These are phyloP conservation scores for Acanthaster planci DNA, from an alignment of 35 echinoderm and acorn worm genomes.

Conservation along the genomic window DNA sequence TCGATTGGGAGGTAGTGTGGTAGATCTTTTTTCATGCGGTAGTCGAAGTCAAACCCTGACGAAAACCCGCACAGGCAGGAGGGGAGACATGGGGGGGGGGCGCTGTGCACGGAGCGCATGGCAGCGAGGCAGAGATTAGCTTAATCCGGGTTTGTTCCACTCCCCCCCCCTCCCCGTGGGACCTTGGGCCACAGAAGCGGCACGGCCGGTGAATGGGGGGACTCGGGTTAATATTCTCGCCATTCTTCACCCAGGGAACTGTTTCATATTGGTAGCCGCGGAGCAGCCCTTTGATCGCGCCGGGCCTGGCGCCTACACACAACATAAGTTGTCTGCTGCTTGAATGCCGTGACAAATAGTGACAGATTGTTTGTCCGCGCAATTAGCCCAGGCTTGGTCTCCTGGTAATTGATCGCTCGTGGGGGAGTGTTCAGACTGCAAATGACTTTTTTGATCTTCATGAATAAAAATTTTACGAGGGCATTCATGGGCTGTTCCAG, in stretches of 20 bases:
- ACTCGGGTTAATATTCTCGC: neutral
- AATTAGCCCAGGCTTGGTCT: constrained; percentile 82
- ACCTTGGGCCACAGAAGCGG: constrained; percentile 15
- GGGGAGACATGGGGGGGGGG: no score
- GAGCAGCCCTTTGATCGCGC: constrained; percentile 67
- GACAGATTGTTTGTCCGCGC: constrained; percentile 88
- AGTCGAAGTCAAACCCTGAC: neutral
- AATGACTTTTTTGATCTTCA: constrained; percentile 62
- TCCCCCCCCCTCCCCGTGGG: neutral
- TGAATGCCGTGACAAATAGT: constrained; percentile 80
- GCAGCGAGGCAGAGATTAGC: constrained; percentile 34
- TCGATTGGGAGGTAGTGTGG: no score
- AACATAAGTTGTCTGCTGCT: constrained; percentile 61
- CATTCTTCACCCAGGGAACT: constrained; percentile 46
- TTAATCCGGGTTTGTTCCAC: constrained; percentile 32
- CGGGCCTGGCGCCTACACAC: constrained; percentile 69
- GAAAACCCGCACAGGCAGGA: neutral
- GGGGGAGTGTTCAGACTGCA: constrained; percentile 66
- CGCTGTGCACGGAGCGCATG: neutral
- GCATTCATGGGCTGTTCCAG: constrained; percentile 58
- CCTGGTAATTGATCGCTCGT: constrained; percentile 86
- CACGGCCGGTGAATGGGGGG: constrained; percentile 24
- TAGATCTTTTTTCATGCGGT: no score
- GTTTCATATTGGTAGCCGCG: constrained; percentile 62
- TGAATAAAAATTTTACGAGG: constrained; percentile 72